These are phyloP conservation scores for Micromesistius poutassou DNA, from an alignment of 2,797 vertebrate genomes.

Conservation along the genomic window DNA sequence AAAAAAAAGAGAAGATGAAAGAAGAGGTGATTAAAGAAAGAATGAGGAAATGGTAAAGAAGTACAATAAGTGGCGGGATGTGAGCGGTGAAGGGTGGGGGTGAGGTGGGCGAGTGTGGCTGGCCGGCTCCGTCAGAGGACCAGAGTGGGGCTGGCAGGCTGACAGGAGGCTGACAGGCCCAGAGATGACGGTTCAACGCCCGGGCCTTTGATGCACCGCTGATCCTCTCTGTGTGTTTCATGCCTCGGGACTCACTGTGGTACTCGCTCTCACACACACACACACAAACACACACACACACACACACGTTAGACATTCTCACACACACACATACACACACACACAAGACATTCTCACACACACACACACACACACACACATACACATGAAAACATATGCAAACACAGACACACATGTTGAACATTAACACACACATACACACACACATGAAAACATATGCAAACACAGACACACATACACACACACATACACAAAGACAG, in stretches of 20 bases:
- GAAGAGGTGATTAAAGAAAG: too few species aligned
- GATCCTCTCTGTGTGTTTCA: slow-evolving; percentile 22
- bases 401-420: too few species aligned
- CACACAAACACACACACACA: slow-evolving; percentile 1
- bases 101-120: too few species aligned
- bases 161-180: slow-evolving; percentile 35
- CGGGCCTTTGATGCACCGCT: slow-evolving; percentile 37
- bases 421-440: too few species aligned
- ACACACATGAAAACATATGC: slow-evolving; percentile 26
- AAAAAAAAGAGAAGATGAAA: too few species aligned
- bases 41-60: too few species aligned
- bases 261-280: background rate
- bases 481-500: background rate
- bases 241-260: slow-evolving; percentile 18
- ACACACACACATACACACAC: background rate
- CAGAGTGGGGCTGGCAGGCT: slow-evolving; percentile 11
- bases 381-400: too few species aligned
- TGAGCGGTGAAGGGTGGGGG: too few species aligned
- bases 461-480: background rate
- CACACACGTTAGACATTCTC: slow-evolving; percentile 21
- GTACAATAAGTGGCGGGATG: too few species aligned
- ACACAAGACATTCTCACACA: slow-evolving; percentile 13
- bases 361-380: background rate
- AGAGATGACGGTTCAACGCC: slow-evolving; percentile 38
- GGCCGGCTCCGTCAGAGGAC: too few species aligned